Base-by-base conservation (phyloP, 2,113 vertebrate genomes). In the Menidia beryllina region DNA sequence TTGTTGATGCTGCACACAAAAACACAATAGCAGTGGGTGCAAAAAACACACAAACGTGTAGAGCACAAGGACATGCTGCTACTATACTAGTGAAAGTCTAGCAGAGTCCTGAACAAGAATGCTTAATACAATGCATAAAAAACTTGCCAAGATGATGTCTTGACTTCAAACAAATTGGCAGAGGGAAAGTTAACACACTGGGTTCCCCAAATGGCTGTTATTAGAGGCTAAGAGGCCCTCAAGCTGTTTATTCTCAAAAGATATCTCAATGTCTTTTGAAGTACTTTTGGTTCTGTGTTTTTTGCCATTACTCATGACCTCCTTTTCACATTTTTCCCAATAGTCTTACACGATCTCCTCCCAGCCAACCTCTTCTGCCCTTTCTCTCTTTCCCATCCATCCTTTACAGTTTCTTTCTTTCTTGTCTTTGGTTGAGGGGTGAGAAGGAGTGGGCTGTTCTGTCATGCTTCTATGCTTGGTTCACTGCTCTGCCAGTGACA, bases 91-190 rank as follows among this genome's bases (percentile, higher is more conserved):
- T 83, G 82, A 83, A 86, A 82, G 72, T 82, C 68, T 72, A 84
- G 81, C 73, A 57, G 75, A 84, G 75, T 56, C 72, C 64, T 75
- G 71, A 87, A 83, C 52, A 76, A 82, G 74, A 86, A 49, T 77
- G 77, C 84, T 71, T 67, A 70, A 80, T 66, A 79, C 59, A 70
- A 69, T 84, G 82, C 77, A 80, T 81, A 85, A 78, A 80, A 86
- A 61, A 62, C 87, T n/a, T 81, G 63, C 77, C 75, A 81, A 75
- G 67, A 59, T 5, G 71, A 60, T 17, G 13, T 79, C 72, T 67
- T 43, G 71, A 75, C 86, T 88, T 73, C 39, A 79, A 74, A 85
- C 77, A 77, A 82, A 77, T 82, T 76, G 69, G 63, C 65, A 77
- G 60, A 70, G 58, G 63, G 75, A 85, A 88, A 75, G 82, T 83